Evolutionary conservation across 2,888 invertebrate species (phyloP).

Genomic region (Apamea epomidion): DNA sequence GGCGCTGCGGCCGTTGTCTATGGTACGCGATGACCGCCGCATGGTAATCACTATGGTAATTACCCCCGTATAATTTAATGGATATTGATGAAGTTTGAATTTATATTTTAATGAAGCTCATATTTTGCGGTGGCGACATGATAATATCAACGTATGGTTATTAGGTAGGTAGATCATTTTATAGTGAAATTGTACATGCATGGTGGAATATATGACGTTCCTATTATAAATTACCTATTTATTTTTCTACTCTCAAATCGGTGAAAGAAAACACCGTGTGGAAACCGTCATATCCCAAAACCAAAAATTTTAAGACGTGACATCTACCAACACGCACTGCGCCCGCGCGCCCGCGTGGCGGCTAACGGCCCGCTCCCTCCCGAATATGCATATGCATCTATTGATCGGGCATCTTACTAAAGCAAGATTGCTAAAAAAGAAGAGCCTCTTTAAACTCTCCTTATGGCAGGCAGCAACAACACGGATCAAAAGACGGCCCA

Average conservation of each 20-base stretch:
- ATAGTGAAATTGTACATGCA: slow-evolving; percentile 25
- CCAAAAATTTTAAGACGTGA: not conserved
- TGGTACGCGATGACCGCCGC: slow-evolving; percentile 55
- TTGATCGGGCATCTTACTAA: not conserved
- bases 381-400: not conserved
- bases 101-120: slow-evolving; percentile 65
- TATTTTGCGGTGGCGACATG: slow-evolving; percentile 49
- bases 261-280: not conserved
- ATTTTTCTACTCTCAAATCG: not conserved
- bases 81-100: slow-evolving; percentile 67
- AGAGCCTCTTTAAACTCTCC: not conserved
- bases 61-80: slow-evolving; percentile 65
- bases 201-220: not conserved
- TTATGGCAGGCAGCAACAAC: slow-evolving; percentile 9
- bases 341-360: not conserved
- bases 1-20: slow-evolving; percentile 38
- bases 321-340: not conserved
- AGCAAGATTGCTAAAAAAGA: not conserved
- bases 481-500: slow-evolving; percentile 25
- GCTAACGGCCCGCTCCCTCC: not conserved
- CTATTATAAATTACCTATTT: too few relatives aligned
- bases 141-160: slow-evolving; percentile 42
- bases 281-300: not conserved
- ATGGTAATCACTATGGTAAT: slow-evolving; percentile 68
- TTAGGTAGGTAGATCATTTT: slow-evolving; percentile 21